phyloP scores from a whole-genome alignment of 2,113 vertebrate genomes.

The Pogonocichla stellata region DNA sequence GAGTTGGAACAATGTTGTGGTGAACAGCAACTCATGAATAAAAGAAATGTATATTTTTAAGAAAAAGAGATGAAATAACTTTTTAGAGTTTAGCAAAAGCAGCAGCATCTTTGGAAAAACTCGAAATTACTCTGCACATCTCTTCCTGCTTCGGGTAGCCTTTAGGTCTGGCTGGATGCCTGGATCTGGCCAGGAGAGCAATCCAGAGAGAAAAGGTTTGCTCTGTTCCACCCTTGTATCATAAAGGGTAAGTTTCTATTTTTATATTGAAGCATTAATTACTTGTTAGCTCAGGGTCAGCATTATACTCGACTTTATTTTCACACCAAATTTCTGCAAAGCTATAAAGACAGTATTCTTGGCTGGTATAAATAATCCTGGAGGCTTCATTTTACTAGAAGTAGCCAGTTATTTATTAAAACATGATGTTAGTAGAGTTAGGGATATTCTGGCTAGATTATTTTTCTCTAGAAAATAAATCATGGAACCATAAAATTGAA shows the following conservation, averaged over 20 bases:
- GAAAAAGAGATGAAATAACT: constrained; percentile 23
- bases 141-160: constrained; percentile 59
- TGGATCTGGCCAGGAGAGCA: background rate
- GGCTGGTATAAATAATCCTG: constrained; percentile 71
- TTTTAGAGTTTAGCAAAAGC: background rate
- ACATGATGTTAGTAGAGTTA: constrained; percentile 73
- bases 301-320: constrained; percentile 69
- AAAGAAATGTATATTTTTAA: constrained; percentile 53
- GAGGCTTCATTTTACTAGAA: constrained; percentile 76
- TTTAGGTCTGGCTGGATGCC: background rate
- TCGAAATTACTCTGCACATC: constrained; percentile 27
- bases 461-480: constrained; percentile 67
- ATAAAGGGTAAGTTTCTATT: constrained; percentile 72
- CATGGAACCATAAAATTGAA: constrained; percentile 62
- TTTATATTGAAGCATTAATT: constrained; percentile 77
- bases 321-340: constrained; percentile 71
- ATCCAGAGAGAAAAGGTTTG: constrained; percentile 31
- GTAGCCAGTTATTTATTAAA: constrained; percentile 84
- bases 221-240: constrained; percentile 54
- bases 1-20: background rate
- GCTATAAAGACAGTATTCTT: constrained; percentile 66
- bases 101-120: constrained; percentile 36
- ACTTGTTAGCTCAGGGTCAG: constrained; percentile 80
- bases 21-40: background rate
- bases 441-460: constrained; percentile 69